Base-by-base conservation (phyloP, 2,888 invertebrate genomes). In the Cosmopolites sordidus region DNA sequence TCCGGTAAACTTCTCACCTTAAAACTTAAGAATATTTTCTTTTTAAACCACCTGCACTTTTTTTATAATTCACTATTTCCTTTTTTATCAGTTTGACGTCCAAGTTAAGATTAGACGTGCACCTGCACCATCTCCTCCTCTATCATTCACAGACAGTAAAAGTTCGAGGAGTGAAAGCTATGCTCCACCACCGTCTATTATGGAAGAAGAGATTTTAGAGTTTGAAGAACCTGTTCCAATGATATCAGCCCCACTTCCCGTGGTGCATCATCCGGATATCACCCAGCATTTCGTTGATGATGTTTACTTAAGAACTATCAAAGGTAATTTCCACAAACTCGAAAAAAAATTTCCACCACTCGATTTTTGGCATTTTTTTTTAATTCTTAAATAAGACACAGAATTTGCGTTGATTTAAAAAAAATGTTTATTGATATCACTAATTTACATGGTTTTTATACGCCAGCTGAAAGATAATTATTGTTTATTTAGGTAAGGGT, bases 221-320 rank as follows among this genome's bases (percentile, higher is more conserved):
- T 89, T 2, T 12, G 65, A 66, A 8, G 65, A 66, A n/a, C 57
- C 58, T 1, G 54, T 60, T 42, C 58, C 61, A 40, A 62, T 66
- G 0, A 69, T 75, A 1, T 76, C 78, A 60, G 75, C 78, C 37
- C 76, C 77, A 47, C 76, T 76, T 52, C 71, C 75, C 27, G 70
- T 75, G 18, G 75, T 74, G 51, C 82, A 72, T 52, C 84, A 87
- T 68, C 92, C 92, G 0, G 91, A 91, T 69, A 86, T 92, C 58
- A 90, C 90, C 1, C 88, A 90, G 0, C 92, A 94, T 72, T 85
- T 89, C 6, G 92, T 93, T 0, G 93, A 94, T 69, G 94, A 94
- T 70, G 89, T 92, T 3, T 93, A 89, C 78, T 76, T 92, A 49
- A 82, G 91, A 50, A 94, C 93, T 0, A 91, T 94, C 41, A 92